Base-by-base conservation (phyloP, 2,113 vertebrate species). In the Pomatostomus ruficeps region DNA sequence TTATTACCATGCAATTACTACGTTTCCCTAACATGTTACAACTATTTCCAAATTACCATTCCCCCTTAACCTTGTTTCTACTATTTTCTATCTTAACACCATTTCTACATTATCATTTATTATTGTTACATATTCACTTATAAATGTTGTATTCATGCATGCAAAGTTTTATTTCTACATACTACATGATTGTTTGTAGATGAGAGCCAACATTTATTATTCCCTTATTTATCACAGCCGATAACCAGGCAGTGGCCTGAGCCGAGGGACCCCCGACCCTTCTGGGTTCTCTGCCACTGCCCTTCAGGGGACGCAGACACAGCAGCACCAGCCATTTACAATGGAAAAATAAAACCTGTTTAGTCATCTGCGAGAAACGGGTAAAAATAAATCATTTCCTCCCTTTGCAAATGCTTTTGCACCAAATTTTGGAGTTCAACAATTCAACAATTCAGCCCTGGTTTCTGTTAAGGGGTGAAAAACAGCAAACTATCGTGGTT, bases 281-380 rank as follows among this genome's bases (percentile, higher is more conserved):
- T 7, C 19, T 11, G 18, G 0, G 14, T 6, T n/a, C 24, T 18
- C 33, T 2, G 3, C 26, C 35, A 2, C 46, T 6, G 61, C 0
- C 0, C 52, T 16, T 26, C 62, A 9, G 8, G 0, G 4, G 40
- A 10, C 16, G 4, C 4, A 0, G 31, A 2, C 11, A 8, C 17
- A 36, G 8, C 43, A n/a, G 19, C 25, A 17, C n/a, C 54, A 40
- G 29, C 38, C 17, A 2, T 20, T 52, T 51, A 11, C 63, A 38
- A 3, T 11, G 11, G 6, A 36, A 48, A 20, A 40, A n/a, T n/a
- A 17, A 2, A 24, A 0, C 1, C 10, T 6, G 20, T 45, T 4
- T 2, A 31, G 14, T 17, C 22, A 9, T 54, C 40, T 67, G 21
- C 25, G 40, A 20, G 16, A 46, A 76, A 46, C 1, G 0, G 12